Evolutionary conservation across 2,113 vertebrate genomes (phyloP).

Genomic region (Gallinago paraguaiae): DNA sequence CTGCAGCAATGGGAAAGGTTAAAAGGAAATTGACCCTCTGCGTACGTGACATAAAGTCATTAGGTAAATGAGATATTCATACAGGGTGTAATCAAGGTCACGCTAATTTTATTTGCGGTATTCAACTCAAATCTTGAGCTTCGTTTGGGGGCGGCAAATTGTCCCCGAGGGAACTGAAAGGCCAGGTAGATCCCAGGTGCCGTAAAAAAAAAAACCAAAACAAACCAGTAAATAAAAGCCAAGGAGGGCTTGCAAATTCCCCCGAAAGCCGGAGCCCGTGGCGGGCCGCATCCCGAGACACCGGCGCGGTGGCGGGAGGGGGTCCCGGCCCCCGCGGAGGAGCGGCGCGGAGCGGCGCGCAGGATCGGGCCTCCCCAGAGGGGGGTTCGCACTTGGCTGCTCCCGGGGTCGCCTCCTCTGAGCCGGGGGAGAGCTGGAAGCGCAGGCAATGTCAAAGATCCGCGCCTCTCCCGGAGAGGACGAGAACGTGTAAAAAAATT

Average conservation of each 20-base stretch:
- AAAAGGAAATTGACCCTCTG: constrained; percentile 83
- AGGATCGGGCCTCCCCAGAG: not conserved
- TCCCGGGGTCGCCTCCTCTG: not conserved
- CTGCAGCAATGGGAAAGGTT: constrained; percentile 81
- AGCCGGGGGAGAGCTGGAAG: not conserved
- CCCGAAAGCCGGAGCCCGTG: not conserved
- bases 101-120: constrained; percentile 68
- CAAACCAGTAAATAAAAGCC: not conserved
- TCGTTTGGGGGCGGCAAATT: not conserved
- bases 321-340: not conserved
- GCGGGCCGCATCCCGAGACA: not conserved
- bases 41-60: constrained; percentile 83
- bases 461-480: constrained; percentile 10
- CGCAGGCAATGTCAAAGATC: not conserved
- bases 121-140: constrained; percentile 25
- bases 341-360: not conserved
- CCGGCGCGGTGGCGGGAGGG: not conserved
- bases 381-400: not conserved
- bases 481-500: constrained; percentile 44
- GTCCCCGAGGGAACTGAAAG: not conserved
- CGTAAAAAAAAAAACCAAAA: not conserved
- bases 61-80: constrained; percentile 85
- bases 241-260: not conserved
- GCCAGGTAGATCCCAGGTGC: not conserved
- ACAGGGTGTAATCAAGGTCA: constrained; percentile 77